Evolutionary conservation across 2,888 invertebrate species (phyloP), one percentile per base, ranked within the genome.

Genomic region (Meloe dianella): DNA sequence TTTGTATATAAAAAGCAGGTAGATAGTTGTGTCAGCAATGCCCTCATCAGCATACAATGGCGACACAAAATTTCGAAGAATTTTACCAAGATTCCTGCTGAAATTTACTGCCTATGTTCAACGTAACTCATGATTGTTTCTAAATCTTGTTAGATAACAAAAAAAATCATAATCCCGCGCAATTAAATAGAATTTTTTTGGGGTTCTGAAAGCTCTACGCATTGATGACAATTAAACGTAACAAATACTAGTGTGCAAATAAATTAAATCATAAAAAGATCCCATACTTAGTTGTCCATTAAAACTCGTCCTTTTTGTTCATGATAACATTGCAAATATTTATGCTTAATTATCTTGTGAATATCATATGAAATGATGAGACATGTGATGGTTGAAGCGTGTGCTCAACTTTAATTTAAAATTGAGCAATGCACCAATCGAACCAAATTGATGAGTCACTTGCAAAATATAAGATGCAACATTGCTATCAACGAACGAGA

Each of bases 361-460:
- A 38, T 61, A 35, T 17, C 65, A 41, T 60, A 12, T 12, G 27
- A 30, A 57, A 7, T 57, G 27, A 30, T 57, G 27, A 57, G 17
- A 57, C 27, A 30, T 41, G 57, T 29, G 57, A 32, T 57, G 58
- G 29, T 12, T 30, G 29, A 29, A 30, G 58, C 30, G 32, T 57
- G 67, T 63, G 68, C 62, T 62, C 67, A 62, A 65, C 38, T 68
- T 72, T 70, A 77, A 78, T 76, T 78, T 78, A 77, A 77, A 78
- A 77, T 73, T 74, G 75, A 76, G 74, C 75, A 74, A 69, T 67
- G 64, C 64, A 67, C 71, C 76, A 74, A 75, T 75, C 72, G 75
- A 72, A 73, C 74, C 73, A 75, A 78, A 80, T 80, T 81, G 82
- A 81, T 83, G 82, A 85, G 85, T 85, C 86, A 85, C 82, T 84